Base-by-base conservation (phyloP, 2,888 invertebrate genomes). In the Carabus problematicus region DNA sequence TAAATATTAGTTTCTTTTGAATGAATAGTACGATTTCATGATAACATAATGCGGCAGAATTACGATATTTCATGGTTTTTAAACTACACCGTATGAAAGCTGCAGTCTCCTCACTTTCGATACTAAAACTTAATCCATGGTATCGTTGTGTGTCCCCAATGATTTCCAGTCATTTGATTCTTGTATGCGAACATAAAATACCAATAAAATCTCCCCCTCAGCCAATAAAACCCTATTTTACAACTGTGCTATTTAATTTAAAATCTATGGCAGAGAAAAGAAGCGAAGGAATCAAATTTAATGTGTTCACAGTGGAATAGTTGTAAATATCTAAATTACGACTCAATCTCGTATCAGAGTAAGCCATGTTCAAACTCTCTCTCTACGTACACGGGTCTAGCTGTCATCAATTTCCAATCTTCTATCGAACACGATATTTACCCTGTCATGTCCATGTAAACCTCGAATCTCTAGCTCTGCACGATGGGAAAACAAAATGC, bases 381-480 rank as follows among this genome's bases (percentile, higher is more conserved):
- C 18, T 8, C 45, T 42, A 18, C 43, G 43, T 60, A 43, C 19
- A 45, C 14, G 59, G 16, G 43, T 60, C 45, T 60, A 29, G 29
- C 43, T 60, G 45, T 45, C 60, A 60, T 60, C 60, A 60, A 45
- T 19, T 16, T 45, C 43, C 60, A 60, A 60, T 60, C 60, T 60
- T 45, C 60, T 43, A 29, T 42, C 59, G 42, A 59, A n/a, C 2
- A 29, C 29, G 29, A 29, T 29, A 29, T 29, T 29, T 29, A 29
- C 29, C 29, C 29, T 29, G 60, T 43, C 19, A 52, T 14, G 42
- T 29, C 8, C 19, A 16, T 29, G 59, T 9, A 42, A 8, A 59
- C 59, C 42, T 59, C 59, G 43, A 59, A 59, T 14, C 6, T 29
- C 29, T 3, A 29, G 6, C 29, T 29, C 29, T 29, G 2, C 29